Evolutionary conservation across 2,797 vertebrate genomes (phyloP).

Genomic region (Centroberyx gerrardi): DNA sequence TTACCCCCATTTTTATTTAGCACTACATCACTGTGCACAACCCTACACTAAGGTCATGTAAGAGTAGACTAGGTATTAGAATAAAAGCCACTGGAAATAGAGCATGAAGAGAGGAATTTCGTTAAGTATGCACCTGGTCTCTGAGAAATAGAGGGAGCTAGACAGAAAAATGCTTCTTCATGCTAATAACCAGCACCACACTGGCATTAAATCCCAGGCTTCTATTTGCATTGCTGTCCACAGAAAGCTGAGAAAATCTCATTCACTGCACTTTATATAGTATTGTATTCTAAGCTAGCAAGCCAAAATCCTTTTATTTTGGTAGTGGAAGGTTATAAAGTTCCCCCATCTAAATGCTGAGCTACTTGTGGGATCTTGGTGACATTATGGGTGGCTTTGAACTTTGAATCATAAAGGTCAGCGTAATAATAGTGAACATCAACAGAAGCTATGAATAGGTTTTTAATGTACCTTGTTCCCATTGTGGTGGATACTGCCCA

Average conservation of each 20-base stretch:
- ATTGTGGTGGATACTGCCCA: constrained; percentile 9
- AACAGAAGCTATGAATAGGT: constrained; percentile 11
- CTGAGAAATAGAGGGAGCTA: neutral
- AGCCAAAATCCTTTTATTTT: constrained; percentile 1
- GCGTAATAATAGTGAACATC: constrained; percentile 7
- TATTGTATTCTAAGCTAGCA: constrained; percentile 5
- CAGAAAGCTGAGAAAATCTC: neutral
- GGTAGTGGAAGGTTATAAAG: constrained; percentile 4
- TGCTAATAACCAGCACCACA: neutral
- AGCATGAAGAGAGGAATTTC: neutral
- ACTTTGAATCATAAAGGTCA: constrained; percentile 31
- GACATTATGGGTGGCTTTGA: constrained; percentile 45
- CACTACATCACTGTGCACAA: too few relatives aligned
- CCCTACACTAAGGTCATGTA: too few relatives aligned
- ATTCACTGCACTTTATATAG: neutral
- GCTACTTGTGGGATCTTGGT: constrained; percentile 14
- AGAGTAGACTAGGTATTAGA: too few relatives aligned
- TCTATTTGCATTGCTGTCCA: too few relatives aligned
- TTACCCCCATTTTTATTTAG: too few relatives aligned
- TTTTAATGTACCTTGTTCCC: neutral
- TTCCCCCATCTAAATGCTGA: constrained; percentile 9
- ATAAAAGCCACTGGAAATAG: too few relatives aligned
- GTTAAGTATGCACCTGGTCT: neutral
- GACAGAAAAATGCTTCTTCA: neutral
- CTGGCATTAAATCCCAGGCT: too few relatives aligned